A percentile compares a stretch with the other conserved stretches of the same genome.
Conservation (phyloP, 1,140 invertebrate species). For the Bradysia coprophila region DNA sequence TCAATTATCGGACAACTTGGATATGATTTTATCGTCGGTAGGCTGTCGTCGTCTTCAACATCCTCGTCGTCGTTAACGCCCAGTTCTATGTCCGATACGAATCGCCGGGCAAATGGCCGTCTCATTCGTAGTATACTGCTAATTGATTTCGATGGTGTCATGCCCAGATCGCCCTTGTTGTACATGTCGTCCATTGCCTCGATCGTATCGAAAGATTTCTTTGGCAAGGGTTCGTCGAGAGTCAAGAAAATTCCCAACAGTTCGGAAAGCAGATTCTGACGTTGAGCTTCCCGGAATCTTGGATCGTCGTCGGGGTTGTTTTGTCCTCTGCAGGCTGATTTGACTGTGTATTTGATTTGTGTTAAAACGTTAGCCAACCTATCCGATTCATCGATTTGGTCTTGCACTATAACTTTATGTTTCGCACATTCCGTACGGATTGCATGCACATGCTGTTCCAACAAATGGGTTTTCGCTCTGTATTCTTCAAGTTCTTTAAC, state of each 20-base stretch:
- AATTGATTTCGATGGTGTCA: slow-evolving; percentile 12
- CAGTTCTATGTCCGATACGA: neutral
- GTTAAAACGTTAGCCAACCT: slow-evolving; percentile 32
- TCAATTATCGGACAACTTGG: neutral
- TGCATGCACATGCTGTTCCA: neutral
- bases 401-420: slow-evolving; percentile 24
- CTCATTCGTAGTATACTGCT: neutral
- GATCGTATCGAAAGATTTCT: slow-evolving; percentile 19
- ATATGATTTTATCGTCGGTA: neutral
- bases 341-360: slow-evolving; percentile 34
- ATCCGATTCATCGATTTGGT: slow-evolving; percentile 29
- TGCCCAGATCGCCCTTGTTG: slow-evolving; percentile 15
- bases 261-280: slow-evolving; percentile 29
- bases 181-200: slow-evolving; percentile 11
- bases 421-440: slow-evolving; percentile 11
- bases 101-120: too few species aligned
- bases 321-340: slow-evolving; percentile 30
- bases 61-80: neutral
- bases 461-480: neutral
- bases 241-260: slow-evolving; percentile 28
- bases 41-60: neutral
- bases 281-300: slow-evolving; percentile 26
- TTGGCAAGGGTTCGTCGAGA: slow-evolving; percentile 10
- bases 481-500: neutral
- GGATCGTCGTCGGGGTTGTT: slow-evolving; percentile 14